Evolutionary conservation across 2,113 vertebrate species (phyloP), one percentile per base, ranked within the genome.

Genomic region (Ailuropoda melanoleuca): DNA sequence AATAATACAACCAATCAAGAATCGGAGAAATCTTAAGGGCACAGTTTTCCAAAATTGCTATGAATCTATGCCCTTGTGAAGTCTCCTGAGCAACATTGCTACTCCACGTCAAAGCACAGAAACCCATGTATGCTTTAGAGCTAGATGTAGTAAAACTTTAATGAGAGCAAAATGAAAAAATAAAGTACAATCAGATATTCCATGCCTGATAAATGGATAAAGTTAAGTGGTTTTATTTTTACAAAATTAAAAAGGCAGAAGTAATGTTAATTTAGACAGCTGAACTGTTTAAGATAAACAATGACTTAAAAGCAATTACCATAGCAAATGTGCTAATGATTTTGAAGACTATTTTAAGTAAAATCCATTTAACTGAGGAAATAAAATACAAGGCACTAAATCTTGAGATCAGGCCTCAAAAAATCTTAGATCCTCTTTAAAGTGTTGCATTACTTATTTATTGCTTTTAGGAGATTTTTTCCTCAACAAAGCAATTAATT

Each of bases 401-500:
- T 55, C 21, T 89, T 53, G 66, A 68, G 34, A n/a, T n/a, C 66
- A 68, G 66, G 18, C 66, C 1, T 68, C 34, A 68, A 68, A n/a
- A 68, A 68, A n/a, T 55, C 21, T 89, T 53, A 87, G 46, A 94
- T 94, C 50, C n/a, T 87, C 56, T 94, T 85, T 10, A 89, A 92
- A 64, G 21, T 72, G 82, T 96, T 82, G 24, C 39, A 78, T 97
- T 70, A 34, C 70, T 84, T 96, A 72, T 92, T 97, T 48, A 87
- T 96, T 91, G 12, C 29, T 80, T 94, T 4, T 3, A 93, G 21
- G 43, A 29, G 2, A 55, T 37, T 75, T 43, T 83, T 83, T 95
- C 24, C 46, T 96, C 83, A 95, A 81, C 70, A 90, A 80, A 96
- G 17, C 37, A 80, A 90, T 93, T 96, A 4, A 94, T 88, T 98